Evolutionary conservation across 2,888 invertebrate genomes (phyloP).

Genomic region (Syritta pipiens): DNA sequence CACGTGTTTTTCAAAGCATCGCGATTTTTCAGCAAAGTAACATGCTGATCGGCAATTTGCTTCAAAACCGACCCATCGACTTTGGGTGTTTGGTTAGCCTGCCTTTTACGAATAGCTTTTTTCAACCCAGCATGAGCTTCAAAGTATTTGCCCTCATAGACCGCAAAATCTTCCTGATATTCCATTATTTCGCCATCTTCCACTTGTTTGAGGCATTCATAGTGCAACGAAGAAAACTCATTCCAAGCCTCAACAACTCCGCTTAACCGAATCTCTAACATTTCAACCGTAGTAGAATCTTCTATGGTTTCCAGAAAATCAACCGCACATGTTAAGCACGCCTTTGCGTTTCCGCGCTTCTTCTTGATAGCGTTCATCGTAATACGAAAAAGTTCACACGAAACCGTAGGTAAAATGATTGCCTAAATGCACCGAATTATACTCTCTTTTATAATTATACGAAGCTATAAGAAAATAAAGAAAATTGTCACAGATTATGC

Average conservation of each 20-base stretch:
- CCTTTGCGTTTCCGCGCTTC: neutral
- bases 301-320: neutral
- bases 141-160: neutral
- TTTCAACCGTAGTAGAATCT: neutral
- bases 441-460: too few species aligned
- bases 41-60: neutral
- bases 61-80: neutral
- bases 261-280: neutral
- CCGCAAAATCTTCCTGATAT: too few species aligned
- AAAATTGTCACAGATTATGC: too few species aligned
- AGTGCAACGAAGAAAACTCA: neutral
- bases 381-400: too few species aligned
- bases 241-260: neutral
- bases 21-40: neutral
- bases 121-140: neutral
- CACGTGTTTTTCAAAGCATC: neutral
- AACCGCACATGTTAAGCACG: neutral
- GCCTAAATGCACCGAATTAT: too few species aligned
- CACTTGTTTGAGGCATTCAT: neutral
- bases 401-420: too few species aligned
- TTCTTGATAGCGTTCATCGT: too few species aligned
- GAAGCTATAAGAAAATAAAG: too few species aligned
- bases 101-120: neutral
- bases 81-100: neutral
- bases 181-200: neutral